Conservation (phyloP, 1,140 invertebrate species). For the Cataglyphis hispanica region DNA sequence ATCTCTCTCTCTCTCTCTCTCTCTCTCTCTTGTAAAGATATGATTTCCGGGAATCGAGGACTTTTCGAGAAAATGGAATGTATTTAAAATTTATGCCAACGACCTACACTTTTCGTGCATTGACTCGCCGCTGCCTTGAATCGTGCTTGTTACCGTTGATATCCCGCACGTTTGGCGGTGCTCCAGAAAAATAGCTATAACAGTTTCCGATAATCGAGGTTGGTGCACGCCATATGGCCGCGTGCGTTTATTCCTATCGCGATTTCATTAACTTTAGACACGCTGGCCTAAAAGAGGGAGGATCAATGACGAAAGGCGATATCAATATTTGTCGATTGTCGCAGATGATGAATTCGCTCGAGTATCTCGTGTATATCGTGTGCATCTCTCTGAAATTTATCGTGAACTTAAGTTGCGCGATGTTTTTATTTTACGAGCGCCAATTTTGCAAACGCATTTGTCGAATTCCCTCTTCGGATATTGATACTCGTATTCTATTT, state of each 20-base stretch:
- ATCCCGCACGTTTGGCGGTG: conserved; percentile 73
- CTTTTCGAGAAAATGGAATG: background rate
- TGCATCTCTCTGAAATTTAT: background rate
- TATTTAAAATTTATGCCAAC: conserved; percentile 67
- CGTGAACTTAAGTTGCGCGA: background rate
- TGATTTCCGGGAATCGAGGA: too few relatives aligned
- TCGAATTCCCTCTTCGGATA: background rate
- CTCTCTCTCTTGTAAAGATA: too few relatives aligned
- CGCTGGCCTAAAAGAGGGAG: background rate
- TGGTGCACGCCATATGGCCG: conserved; percentile 69
- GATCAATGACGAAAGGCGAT: too few relatives aligned
- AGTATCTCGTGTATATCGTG: background rate
- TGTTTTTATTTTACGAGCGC: background rate
- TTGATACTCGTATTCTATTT: background rate
- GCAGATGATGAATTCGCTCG: background rate
- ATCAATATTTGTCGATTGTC: conserved; percentile 20
- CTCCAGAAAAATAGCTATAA: conserved; percentile 74
- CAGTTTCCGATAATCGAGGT: conserved; percentile 76
- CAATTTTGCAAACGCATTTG: background rate
- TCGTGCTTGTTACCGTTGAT: conserved; percentile 68
- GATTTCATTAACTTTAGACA: conserved; percentile 31
- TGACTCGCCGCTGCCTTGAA: conserved; percentile 68
- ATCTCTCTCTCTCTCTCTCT: too few relatives aligned
- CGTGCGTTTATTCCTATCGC: background rate
- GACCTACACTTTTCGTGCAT: conserved; percentile 73